Base-by-base conservation (phyloP, 1,140 invertebrate genomes). In the Calosoma granatense region DNA sequence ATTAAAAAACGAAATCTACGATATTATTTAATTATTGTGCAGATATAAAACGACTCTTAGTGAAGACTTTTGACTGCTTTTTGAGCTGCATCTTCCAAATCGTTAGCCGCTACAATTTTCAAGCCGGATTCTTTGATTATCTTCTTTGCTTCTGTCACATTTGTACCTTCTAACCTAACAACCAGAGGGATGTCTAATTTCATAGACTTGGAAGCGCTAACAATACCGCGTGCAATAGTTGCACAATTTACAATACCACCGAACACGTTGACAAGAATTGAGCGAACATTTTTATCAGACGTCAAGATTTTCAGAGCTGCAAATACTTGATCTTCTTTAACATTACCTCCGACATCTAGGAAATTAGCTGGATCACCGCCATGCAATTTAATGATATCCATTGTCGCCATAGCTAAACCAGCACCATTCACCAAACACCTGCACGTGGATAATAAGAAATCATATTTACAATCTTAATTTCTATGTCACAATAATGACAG, bases 221-320 rank as follows among this genome's bases (percentile, higher is more conserved):
- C 86, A 62, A 99, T 92, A 51, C 97, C 97, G 66, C 87, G 92
- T 1, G 97, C 96, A 70, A 99, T 92, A 2, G 87, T 98, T 1
- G 86, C 91, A 80, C 97, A 99, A 74, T 99, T 97, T 0, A 99
- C 95, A 70, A 99, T 99, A 61, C 97, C 97, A 59, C 94, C 97
- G 79, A 99, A 99, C 2, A 99, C 94, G 76, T 99, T 99, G 0
- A 99, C 94, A 55, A 99, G 80, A 63, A 99, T 90, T 2, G 89
- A 86, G 76, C 96, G 94, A 0, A 98, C 95, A 71, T 88, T 90
- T n/a, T 83, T 79, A 77, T 93, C 89, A 67, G 78, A 74, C 63
- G 93, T 94, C 61, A 98, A 87, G 47, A 98, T 93, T 74, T 92
- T 90, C 72, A 98, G 94, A 53, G 95, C 95, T 69, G 95, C 92